Base-by-base conservation (phyloP, 2,888 invertebrate genomes). In the Sinotaia quadrata region DNA sequence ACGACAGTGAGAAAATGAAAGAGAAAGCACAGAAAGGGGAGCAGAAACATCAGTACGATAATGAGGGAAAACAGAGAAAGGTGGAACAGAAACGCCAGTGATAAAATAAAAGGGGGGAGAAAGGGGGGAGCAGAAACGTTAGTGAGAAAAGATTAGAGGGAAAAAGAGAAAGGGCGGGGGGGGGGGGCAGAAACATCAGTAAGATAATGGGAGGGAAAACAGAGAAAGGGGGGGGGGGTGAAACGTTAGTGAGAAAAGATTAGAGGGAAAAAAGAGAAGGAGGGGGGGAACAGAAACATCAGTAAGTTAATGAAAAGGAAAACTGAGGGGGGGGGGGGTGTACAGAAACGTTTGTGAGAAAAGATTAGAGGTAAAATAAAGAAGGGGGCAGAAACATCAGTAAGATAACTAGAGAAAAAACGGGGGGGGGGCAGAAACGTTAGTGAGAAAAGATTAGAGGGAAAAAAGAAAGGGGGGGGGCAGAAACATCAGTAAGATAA, bases 241-340 rank as follows among this genome's bases (percentile, higher is more conserved):
- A 49, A 24, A 49, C 49, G 49, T 7, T n/a, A 49, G 49, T 21
- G 8, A 49, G 49, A 49, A 24, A 49, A 24, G 24, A 24, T 21
- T n/a, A 49, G 49, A 49, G 49, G 49, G 49, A 49, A 24, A 21
- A 67, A 59, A 33, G 49, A 24, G 58, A 67, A 47, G 33, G 34
- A 33, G 41, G 37, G 36, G 18, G 37, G 24, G 49, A 49, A 49
- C 21, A 49, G 49, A 49, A 24, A 52, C 37, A 49, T 58, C 49
- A 34, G 34, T 49, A 47, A 44, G 27, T 12, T 18, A n/a, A 66
- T 41, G 24, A 27, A 41, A 31, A 58, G 57, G 31, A 21, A 36
- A 29, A 51, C 21, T 15, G 37, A 52, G 47, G 57, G 37, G 24
- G 59, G 33, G 51, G 57, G 31, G 15, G 15, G 44, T 29, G 51